Base-by-base conservation (phyloP, 2,113 vertebrate genomes). In the Brachyistius frenatus region DNA sequence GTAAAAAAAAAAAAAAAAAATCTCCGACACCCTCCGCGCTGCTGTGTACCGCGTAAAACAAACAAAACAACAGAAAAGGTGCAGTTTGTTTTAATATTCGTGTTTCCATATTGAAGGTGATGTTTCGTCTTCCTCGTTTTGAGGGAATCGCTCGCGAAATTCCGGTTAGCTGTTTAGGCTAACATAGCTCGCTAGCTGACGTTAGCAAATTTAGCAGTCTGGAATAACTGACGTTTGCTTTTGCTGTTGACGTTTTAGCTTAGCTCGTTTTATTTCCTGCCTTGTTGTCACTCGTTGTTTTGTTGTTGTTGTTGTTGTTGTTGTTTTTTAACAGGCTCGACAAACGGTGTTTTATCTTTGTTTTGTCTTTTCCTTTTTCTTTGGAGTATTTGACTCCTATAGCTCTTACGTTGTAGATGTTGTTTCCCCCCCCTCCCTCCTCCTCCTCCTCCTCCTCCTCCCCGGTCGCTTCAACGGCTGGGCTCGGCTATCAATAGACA, bases 201-300 rank as follows among this genome's bases (percentile, higher is more conserved):
- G 84, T 72, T 91, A 90, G 87, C 89, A 36, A 16, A 55, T 23
- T 53, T 86, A 85, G 84, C 90, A 56, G 39, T 69, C 62, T 82
- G 64, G 76, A 55, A 47, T 10, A 57, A 76, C 84, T 90, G 88
- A 87, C 86, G 83, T 91, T 83, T 87, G 86, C 84, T 66, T 39
- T 41, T 33, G 69, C 67, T 76, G 73, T 85, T 90, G 86, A 91
- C 88, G 86, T 91, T 88, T 23, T 84, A 88, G 81, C 80, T 79
- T 80, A 79, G 84, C 84, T 76, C 63, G 44, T 66, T 66, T 74
- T 78, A 83, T 86, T 85, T 92, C 87, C 88, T 90, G 87, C 73
- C 64, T 75, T 86, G 63, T 81, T 88, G 77, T 82, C 73, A 78
- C 50, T 62, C 31, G 33, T 60, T 23, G 23, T 23, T 23, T 60